A percentile compares a stretch with the other conserved stretches of the same genome.
Conservation (phyloP, 2,888 invertebrate species). For the Sthenelais limicola region DNA sequence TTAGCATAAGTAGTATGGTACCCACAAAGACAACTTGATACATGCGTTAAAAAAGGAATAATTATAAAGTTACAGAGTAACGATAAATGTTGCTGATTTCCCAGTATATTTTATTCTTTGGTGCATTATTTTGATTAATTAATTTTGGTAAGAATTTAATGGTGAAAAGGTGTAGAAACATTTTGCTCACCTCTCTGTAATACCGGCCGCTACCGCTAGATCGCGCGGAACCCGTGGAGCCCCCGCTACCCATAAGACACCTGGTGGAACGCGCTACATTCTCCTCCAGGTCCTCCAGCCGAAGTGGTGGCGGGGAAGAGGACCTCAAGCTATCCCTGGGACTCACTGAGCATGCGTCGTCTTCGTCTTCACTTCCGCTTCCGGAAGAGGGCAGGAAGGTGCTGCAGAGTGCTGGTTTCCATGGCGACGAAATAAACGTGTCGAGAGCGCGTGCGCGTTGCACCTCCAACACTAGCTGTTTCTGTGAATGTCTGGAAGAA, state of each 20-base stretch:
- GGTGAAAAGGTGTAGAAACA: no score
- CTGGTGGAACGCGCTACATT: neutral
- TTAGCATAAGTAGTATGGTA: no score
- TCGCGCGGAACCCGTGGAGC: constrained; percentile 2
- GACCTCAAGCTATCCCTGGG: constrained; percentile 2
- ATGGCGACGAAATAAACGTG: neutral
- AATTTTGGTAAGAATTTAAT: no score
- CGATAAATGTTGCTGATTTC: no score
- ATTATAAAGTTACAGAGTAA: no score
- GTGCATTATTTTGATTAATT: no score
- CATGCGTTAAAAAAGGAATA: no score
- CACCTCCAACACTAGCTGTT: constrained; percentile 23
- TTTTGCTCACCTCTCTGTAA: constrained; percentile 32
- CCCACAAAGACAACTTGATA: no score
- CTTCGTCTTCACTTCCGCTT: neutral
- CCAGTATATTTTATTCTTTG: no score
- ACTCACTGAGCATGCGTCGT: constrained; percentile 1
- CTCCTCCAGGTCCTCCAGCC: constrained; percentile 26
- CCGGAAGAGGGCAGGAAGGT: constrained; percentile 24
- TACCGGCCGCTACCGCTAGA: constrained; percentile 18
- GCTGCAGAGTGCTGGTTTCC: constrained; percentile 33
- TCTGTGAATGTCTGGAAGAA: constrained; percentile 9
- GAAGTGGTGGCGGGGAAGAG: constrained; percentile 10
- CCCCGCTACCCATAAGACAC: neutral
- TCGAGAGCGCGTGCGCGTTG: constrained; percentile 12